A percentile compares a stretch with the other conserved stretches of the same genome.
These are phyloP conservation scores for Anagyrus pseudococci DNA, from an alignment of 2,888 invertebrate genomes.

Conservation along the genomic window DNA sequence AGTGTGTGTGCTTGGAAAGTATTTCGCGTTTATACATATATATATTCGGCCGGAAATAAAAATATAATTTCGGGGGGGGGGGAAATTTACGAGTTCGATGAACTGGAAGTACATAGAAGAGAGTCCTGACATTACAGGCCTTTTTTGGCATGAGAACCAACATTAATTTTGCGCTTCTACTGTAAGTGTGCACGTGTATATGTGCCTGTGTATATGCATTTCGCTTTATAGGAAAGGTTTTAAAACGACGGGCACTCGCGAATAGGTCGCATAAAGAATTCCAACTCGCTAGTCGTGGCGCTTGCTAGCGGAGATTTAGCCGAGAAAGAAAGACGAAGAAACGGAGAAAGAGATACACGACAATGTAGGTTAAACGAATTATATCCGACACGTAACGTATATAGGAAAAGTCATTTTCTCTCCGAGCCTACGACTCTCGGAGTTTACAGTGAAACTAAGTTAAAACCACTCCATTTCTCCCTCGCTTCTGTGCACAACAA, in stretches of 20 bases:
- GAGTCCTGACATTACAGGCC: too few species aligned
- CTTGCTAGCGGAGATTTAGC: too few species aligned
- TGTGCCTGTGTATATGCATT: too few species aligned
- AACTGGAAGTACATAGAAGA: not conserved
- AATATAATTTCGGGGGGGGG: too few species aligned
- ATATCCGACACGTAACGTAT: constrained; percentile 15
- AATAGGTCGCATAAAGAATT: not conserved
- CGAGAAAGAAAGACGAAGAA: not conserved
- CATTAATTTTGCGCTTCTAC: too few species aligned
- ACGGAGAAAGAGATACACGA: not conserved
- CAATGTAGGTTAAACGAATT: constrained; percentile 32
- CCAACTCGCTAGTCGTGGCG: not conserved
- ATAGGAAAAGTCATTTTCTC: constrained; percentile 5
- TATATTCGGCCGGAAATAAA: too few species aligned
- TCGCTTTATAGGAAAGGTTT: not conserved
- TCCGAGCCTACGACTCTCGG: not conserved
- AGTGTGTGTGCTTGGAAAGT: too few species aligned
- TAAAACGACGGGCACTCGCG: not conserved
- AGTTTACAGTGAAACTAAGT: too few species aligned
- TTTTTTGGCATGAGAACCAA: not conserved
- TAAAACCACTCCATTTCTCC: too few species aligned
- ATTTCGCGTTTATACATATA: too few species aligned
- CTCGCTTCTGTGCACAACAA: too few species aligned
- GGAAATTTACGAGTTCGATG: not conserved
- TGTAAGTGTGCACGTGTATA: too few species aligned